Evolutionary conservation across 1,140 invertebrate genomes (phyloP).

Genomic region (Danaus melanippus): DNA sequence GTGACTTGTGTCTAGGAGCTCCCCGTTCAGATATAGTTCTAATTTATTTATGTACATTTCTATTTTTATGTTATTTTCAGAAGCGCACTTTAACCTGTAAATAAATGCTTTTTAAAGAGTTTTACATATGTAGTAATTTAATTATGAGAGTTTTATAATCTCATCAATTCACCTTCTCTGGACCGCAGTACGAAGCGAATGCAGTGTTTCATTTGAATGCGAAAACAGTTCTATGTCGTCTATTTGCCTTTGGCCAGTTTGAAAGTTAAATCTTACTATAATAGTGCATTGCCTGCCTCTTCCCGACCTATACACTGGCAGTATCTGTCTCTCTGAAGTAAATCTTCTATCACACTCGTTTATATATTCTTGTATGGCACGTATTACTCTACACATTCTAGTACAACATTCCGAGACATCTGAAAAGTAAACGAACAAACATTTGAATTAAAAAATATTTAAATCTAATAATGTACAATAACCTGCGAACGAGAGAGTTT

Average conservation of each 20-base stretch:
- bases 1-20: conserved; percentile 88
- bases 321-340: conserved; percentile 89
- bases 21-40: conserved; percentile 92
- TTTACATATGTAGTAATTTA: conserved; percentile 7
- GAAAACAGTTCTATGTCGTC: conserved; percentile 95
- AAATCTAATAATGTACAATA: too few species aligned
- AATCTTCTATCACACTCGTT: conserved; percentile 96
- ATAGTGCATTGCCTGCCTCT: conserved; percentile 92
- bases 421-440: conserved; percentile 29
- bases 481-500: too few species aligned
- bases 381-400: conserved; percentile 92
- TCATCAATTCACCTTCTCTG: conserved; percentile 53
- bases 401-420: conserved; percentile 68
- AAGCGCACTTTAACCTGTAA: conserved; percentile 77
- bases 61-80: conserved; percentile 84
- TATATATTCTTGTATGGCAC: conserved; percentile 96
- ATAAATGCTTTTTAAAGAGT: conserved; percentile 10
- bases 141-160: not conserved
- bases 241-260: conserved; percentile 89
- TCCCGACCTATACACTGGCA: conserved; percentile 91
- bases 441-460: too few species aligned
- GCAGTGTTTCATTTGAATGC: conserved; percentile 94
- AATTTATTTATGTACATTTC: conserved; percentile 91
- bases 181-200: conserved; percentile 76
- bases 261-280: conserved; percentile 85